Base-by-base conservation (phyloP, 2,113 vertebrate species). In the Oreochromis spilurus region DNA sequence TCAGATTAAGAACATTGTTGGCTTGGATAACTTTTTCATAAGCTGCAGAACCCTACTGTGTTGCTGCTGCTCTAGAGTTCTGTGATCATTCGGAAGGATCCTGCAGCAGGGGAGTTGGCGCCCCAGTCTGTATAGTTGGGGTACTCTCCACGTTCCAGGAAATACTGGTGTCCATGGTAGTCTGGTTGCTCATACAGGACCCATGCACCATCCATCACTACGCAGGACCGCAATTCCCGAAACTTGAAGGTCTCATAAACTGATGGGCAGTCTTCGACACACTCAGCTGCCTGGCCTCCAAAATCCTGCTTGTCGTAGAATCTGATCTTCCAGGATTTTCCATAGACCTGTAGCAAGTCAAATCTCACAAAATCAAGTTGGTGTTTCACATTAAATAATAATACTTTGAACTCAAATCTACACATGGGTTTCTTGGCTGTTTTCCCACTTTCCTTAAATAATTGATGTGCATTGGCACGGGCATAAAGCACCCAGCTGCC, bases 71-170 rank as follows among this genome's bases (percentile, higher is more conserved):
- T 75, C 87, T 91, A 94, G 53, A 95, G 90, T 53, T 96, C 90
- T 80, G 84, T 93, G 84, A 95, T 88, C 87, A 85, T 93, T 70
- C 88, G 93, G 84, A 95, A 91, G n/a, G 95, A 96, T 53, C 93
- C 93, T 6, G 91, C 90, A 24, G 54, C 53, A 12, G 95, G 89
- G 57, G 92, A 93, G 55, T 67, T 85, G 43, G 93, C 93, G 3
- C 92, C 95, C 94, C 94, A 95, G 89, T 95, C 93, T 26, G 88
- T 89, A 31, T 90, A 95, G 86, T 53, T 88, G 78, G 36, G 93
- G 87, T 95, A 95, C 83, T 96, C 92, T 50, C 95, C 93, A 43
- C 87, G 86, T 24, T 96, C 94, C 88, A 95, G 92, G 84, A 96
- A 93, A 88, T 96, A 94, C 93, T 96, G 95, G 54, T 72, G 91